Evolutionary conservation across 2,797 vertebrate species (phyloP), one percentile per base, ranked within the genome.

Genomic region (Austrolebias charrua): DNA sequence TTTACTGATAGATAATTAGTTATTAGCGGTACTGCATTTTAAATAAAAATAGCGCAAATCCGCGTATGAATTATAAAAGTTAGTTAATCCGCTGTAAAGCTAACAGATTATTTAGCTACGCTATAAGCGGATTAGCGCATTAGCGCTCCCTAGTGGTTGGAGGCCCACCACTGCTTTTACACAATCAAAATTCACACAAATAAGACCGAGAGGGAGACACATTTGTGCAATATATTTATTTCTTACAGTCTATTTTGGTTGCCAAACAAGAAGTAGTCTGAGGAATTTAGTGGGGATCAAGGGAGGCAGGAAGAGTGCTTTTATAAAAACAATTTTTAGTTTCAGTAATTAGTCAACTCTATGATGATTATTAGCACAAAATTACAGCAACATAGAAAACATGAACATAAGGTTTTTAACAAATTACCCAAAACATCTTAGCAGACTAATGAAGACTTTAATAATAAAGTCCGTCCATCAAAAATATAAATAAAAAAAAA

Each of bases 201-300:
- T 68, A 66, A 5, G 53, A 79, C 62, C 11, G 45, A 75, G 54
- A 94, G 86, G 88, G 88, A 92, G 82, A 90, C 92, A 83, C 91
- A 86, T 83, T 93, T 94, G 94, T 96, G 95, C 94, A 96, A 95
- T 93, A 93, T 94, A 93, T 98, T 98, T 96, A 96, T 98, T 98
- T 96, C 91, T 95, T 95, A 95, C 93, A 95, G 94, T 95, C 92
- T 89, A 90, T 94, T 96, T 96, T 95, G 95, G 94, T 97, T 95
- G 94, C 95, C 95, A 94, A 95, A 96, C 94, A 96, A 94, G 93
- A 95, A 94, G 90, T 94, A 94, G 90, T 90, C 92, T 88, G 91
- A 94, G 95, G 94, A 93, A 85, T 85, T 65, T 52, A 84, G 51
- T 31, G 40, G 55, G 24, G n/a, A n/a, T n/a, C n/a, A n/a, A 35